Conservation (phyloP, 1,140 invertebrate genomes). For the Belonocnema kinseyi region DNA sequence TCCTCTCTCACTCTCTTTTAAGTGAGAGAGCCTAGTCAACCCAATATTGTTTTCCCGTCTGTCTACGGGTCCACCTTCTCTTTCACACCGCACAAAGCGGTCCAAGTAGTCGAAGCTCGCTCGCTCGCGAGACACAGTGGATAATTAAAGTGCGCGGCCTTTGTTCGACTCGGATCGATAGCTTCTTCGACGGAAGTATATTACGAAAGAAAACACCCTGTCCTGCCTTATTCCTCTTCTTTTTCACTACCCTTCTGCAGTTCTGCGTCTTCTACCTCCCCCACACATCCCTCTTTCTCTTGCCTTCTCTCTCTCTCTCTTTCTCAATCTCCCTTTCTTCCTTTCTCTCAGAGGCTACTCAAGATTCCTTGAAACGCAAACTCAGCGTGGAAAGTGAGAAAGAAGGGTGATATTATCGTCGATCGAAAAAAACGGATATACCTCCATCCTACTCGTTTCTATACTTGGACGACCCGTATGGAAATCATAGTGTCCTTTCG, state of each 20-base stretch:
- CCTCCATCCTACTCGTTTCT: background rate
- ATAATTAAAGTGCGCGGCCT: slow-evolving; percentile 67
- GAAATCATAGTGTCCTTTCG: slow-evolving; percentile 2
- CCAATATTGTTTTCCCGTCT: slow-evolving; percentile 57
- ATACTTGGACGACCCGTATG: slow-evolving; percentile 1
- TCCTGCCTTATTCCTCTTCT: slow-evolving; percentile 40
- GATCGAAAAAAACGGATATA: slow-evolving; percentile 13
- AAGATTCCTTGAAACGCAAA: slow-evolving; percentile 16
- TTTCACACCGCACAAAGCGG: slow-evolving; percentile 50
- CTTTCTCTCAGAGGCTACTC: background rate
- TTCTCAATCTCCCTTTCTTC: no score
- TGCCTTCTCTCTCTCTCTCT: no score
- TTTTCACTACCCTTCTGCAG: slow-evolving; percentile 39
- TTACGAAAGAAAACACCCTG: slow-evolving; percentile 53
- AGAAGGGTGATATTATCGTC: background rate
- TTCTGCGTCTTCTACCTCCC: slow-evolving; percentile 29
- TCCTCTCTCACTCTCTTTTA: background rate
- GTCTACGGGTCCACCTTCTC: slow-evolving; percentile 36
- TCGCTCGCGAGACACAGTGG: slow-evolving; percentile 56
- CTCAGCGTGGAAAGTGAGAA: background rate
- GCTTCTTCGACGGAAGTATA: slow-evolving; percentile 55
- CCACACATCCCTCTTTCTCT: slow-evolving; percentile 32
- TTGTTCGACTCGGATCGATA: slow-evolving; percentile 68
- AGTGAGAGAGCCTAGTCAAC: slow-evolving; percentile 18
- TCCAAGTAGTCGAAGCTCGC: slow-evolving; percentile 55